Base-by-base conservation (phyloP, 2,888 invertebrate species). In the Xanthia icteritia region DNA sequence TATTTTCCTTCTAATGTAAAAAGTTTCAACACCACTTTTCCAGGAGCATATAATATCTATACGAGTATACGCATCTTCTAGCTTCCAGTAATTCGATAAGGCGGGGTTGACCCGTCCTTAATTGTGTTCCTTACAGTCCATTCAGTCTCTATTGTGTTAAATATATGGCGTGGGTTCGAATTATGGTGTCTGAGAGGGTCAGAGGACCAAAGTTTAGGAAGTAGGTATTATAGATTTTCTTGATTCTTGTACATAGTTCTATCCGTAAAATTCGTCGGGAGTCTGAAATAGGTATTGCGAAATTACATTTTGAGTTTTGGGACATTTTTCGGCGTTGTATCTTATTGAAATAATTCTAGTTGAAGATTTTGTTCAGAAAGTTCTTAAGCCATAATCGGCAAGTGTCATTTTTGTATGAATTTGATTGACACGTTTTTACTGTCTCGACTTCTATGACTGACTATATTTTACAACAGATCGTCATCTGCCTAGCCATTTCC, bases 141-240 rank as follows among this genome's bases (percentile, higher is more conserved):
- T 83, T 85, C 86, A 77, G 65, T 17, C 56, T 65, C 79, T 79
- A 86, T 86, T 86, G 86, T 86, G 48, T 88, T 86, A 78, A 74
- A 83, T 83, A 63, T 70, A 85, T 66, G 11, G 63, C 36, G 61
- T 5, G 68, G 69, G 39, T 23, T 45, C 67, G 45, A 67, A 60
- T 23, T 48, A 61, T 42, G 63, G 39, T 5, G 31, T 65, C 66
- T 58, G 51, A 70, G 65, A 63, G 70, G 61, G 81, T 75, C 31
- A 45, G 31, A 39, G 60, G 48, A 8, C 54, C 0, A 60, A 58
- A 60, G 31, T 81, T 82, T 42, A 63, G 58, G 20, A 64, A 82
- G 51, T 54, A 45, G 31, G 13, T 54, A 23, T 73, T 39, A 71
- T 60, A 61, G 56, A 56, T 76, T 72, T 72, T 61, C 51, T 60